Base-by-base conservation (phyloP, 2,888 invertebrate species). In the Apamea crenata region DNA sequence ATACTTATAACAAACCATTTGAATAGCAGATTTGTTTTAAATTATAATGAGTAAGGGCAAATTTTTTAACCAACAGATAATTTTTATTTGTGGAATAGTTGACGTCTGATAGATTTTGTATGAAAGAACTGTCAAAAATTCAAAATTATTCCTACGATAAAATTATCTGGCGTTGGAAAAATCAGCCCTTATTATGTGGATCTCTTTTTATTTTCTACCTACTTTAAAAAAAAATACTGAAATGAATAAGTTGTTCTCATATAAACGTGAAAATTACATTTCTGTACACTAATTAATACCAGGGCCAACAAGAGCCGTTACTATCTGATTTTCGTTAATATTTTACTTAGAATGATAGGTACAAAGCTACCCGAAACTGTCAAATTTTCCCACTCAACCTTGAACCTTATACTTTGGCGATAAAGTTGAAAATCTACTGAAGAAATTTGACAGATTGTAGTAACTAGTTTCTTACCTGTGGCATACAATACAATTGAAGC, bases 221-320 rank as follows among this genome's bases (percentile, higher is more conserved):
- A 50, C n/a, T 16, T 36, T 25, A 18, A 12, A 12, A 4, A 32
- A 29, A 32, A 53, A 63, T 65, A 32, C 29, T 44, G 18, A 76
- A 76, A 77, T 77, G 44, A 77, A 65, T 77, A 65, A 50, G 5
- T 53, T 8, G 2, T 25, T 77, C 29, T 77, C 25, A 18, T 76
- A 36, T 10, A 25, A 2, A 36, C 2, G 16, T 56, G 56, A 40
- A 53, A 29, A 36, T n/a, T 50, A 50, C 0, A 65, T 47, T 68
- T 29, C 21, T 25, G 2, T 59, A 44, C n/a, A 56, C n/a, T 53
- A 32, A 29, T n/a, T 53, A 32, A 29, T 21, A 21, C 10, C 36
- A 47, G 44, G 12, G 29, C 18, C 40, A 67, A n/a, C 12, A 21
- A 40, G 16, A n/a, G 8, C n/a, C 5, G 2, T n/a, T 40, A 10